Evolutionary conservation across 1,140 invertebrate species (phyloP).

Genomic region (Drosophila ambigua): DNA sequence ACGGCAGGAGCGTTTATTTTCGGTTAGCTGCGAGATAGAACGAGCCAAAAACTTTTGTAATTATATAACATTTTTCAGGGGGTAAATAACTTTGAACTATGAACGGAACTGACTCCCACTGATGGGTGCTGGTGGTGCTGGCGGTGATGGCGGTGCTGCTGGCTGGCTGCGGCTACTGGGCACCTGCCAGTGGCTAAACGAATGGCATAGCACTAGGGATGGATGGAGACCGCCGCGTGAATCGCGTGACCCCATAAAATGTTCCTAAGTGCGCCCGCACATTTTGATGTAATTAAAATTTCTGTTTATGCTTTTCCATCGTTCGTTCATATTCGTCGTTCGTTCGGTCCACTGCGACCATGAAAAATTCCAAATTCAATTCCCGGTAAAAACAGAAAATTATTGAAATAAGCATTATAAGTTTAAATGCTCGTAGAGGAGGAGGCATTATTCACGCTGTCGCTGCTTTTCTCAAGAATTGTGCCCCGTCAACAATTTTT

Average conservation of each 20-base stretch:
- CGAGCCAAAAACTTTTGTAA: constrained; percentile 79
- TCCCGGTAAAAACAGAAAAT: constrained; percentile 56
- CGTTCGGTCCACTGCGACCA: constrained; percentile 31
- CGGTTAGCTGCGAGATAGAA: constrained; percentile 48
- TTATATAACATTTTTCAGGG: constrained; percentile 78
- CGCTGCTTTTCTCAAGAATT: constrained; percentile 58
- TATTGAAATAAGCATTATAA: constrained; percentile 71
- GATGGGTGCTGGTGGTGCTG: not conserved
- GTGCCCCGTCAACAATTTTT: constrained; percentile 2
- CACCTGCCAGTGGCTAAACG: constrained; percentile 63
- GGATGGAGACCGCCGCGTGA: constrained; percentile 1
- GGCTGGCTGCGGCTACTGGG: constrained; percentile 46
- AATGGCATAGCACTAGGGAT: not conserved
- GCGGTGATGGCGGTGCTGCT: constrained; percentile 1
- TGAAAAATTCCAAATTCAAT: constrained; percentile 63
- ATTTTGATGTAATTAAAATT: constrained; percentile 80
- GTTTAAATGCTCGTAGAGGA: constrained; percentile 29
- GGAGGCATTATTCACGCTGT: constrained; percentile 66
- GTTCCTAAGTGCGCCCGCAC: constrained; percentile 78
- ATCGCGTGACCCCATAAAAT: constrained; percentile 74
- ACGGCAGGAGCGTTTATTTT: constrained; percentile 69
- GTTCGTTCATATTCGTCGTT: not conserved
- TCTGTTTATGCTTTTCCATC: constrained; percentile 73
- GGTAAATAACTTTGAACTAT: constrained; percentile 78
- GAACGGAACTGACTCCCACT: constrained; percentile 34